Conservation (phyloP, 2,797 vertebrate genomes). For the Pseudomugil gertrudae region DNA sequence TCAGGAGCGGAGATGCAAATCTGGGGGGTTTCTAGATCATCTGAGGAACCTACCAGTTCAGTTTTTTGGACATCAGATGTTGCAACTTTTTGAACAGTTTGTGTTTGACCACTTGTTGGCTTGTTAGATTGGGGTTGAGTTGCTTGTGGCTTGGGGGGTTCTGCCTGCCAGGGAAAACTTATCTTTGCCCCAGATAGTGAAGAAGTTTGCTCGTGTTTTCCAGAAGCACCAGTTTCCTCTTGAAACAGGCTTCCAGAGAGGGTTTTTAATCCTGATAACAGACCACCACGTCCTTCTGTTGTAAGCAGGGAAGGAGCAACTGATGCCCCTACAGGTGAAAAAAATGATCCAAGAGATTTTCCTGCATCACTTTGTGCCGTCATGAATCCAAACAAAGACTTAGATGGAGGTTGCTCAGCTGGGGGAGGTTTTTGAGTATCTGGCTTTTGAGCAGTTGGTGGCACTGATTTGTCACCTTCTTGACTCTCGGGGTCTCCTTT, state of each 20-base stretch:
- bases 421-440: conserved; percentile 15
- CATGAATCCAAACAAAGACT: conserved; percentile 83
- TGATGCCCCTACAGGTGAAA: conserved; percentile 81
- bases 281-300: conserved; percentile 72
- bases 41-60: conserved; percentile 72
- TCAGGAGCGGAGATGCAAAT: conserved; percentile 77
- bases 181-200: conserved; percentile 87
- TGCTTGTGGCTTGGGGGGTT: conserved; percentile 70
- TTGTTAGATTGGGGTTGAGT: conserved; percentile 73
- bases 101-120: conserved; percentile 51
- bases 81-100: conserved; percentile 56
- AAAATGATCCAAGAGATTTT: conserved; percentile 87
- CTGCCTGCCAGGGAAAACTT: conserved; percentile 85
- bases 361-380: conserved; percentile 78
- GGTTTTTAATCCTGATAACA: conserved; percentile 89
- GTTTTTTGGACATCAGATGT: conserved; percentile 57
- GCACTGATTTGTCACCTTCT: conserved; percentile 52
- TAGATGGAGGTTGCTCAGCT: conserved; percentile 65
- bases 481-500: conserved; percentile 60
- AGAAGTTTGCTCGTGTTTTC: conserved; percentile 72
- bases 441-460: conserved; percentile 23
- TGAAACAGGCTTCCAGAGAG: conserved; percentile 90
- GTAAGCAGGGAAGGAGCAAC: conserved; percentile 71
- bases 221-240: conserved; percentile 78
- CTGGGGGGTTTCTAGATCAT: conserved; percentile 62